Evolutionary conservation across 2,888 invertebrate species (phyloP).

Genomic region (Lobophora halterata): DNA sequence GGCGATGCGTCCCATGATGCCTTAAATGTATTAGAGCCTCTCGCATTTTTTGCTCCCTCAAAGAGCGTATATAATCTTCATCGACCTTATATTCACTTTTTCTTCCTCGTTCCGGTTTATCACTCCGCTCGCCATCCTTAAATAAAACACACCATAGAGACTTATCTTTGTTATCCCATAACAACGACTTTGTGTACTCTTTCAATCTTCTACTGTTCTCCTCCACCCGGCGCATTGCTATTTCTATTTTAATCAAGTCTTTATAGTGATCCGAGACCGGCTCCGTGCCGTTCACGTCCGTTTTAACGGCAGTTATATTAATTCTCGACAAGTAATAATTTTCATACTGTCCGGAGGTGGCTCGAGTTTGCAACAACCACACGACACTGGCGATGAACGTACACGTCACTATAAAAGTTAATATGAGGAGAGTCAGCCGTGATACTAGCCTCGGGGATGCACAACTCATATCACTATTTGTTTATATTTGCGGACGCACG

Average conservation of each 20-base stretch:
- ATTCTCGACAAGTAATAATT: slow-evolving; percentile 80
- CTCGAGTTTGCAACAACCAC: slow-evolving; percentile 68
- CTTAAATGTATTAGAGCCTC: slow-evolving; percentile 70
- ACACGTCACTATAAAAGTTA: slow-evolving; percentile 71
- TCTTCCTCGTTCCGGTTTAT: slow-evolving; percentile 45
- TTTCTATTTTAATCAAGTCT: slow-evolving; percentile 77
- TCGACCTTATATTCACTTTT: slow-evolving; percentile 57
- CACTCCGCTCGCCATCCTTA: slow-evolving; percentile 65
- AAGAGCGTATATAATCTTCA: slow-evolving; percentile 62
- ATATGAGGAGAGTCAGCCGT: slow-evolving; percentile 70
- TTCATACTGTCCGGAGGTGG: slow-evolving; percentile 69
- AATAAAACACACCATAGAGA: slow-evolving; percentile 78
- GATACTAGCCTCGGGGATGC: slow-evolving; percentile 67
- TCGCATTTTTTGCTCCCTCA: slow-evolving; percentile 69
- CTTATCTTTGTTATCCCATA: slow-evolving; percentile 78
- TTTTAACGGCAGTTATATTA: slow-evolving; percentile 70
- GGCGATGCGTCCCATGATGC: slow-evolving; percentile 69
- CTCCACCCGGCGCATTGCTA: slow-evolving; percentile 76
- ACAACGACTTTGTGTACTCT: slow-evolving; percentile 73
- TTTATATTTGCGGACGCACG: slow-evolving; percentile 66
- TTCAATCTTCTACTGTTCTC: slow-evolving; percentile 74
- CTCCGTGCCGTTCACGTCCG: slow-evolving; percentile 56
- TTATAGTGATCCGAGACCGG: slow-evolving; percentile 71
- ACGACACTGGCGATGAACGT: slow-evolving; percentile 72
- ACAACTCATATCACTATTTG: slow-evolving; percentile 80